Base-by-base conservation (phyloP, 2,888 invertebrate species). In the Thumatha senex region DNA sequence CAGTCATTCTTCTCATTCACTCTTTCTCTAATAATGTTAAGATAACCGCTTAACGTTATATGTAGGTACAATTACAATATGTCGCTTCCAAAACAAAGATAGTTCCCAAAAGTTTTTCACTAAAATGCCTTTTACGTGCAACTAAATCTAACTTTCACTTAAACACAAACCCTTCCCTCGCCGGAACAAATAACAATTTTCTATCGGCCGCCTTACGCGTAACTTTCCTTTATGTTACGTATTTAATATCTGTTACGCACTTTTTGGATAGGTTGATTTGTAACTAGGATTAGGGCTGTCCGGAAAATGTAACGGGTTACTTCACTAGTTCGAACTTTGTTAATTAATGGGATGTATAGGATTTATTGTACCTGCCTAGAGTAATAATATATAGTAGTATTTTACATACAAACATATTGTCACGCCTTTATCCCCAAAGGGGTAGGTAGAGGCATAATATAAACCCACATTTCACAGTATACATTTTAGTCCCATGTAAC, bases 221-320 rank as follows among this genome's bases (percentile, higher is more conserved):
- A 10, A 40, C 12, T 40, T 47, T 40, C 18, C 38, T 46, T 31
- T 50, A 24, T 54, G 41, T 48, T 56, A 40, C 44, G 36, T 31
- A 49, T 50, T 39, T 18, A 24, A 24, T 24, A 24, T 24, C 18
- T 24, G 18, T 24, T 24, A 24, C 18, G 18, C 15, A 40, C 15
- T 48, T 57, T 63, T 60, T 42, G 48, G 43, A 35, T 43, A 13
- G 29, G 14, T 51, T 56, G 54, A 63, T 65, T 58, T 64, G 61
- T 65, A 52, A 53, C 35, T 41, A 41, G 50, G 44, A 59, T 60
- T 60, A 60, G 56, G 64, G 67, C 52, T 56, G 67, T 51, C 50
- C 48, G 33, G 31, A 31, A 14, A 33, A 43, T 13, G 35, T 30
- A 41, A 47, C 41, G 30, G 36, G 14, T 15, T 30, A 48, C 35